phyloP scores from a whole-genome alignment of 2,888 invertebrate genomes.

The Electrophaes corylata region DNA sequence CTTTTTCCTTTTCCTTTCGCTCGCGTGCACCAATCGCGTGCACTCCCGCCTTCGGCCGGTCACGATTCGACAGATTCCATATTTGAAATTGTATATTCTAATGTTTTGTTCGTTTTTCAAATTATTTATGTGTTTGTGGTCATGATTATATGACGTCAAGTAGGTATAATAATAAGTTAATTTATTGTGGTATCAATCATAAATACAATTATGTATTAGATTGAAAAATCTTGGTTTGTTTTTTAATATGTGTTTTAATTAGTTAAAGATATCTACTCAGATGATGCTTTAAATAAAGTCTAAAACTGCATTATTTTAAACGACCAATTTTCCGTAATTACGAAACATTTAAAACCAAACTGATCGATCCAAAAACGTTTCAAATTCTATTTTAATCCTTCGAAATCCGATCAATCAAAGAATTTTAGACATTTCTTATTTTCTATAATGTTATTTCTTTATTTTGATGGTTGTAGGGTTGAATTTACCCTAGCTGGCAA shows the following conservation, averaged over 20 bases:
- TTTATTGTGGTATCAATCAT: too few species aligned
- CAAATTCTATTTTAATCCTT: constrained; percentile 29
- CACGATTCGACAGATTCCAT: constrained; percentile 71
- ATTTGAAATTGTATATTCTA: constrained; percentile 60
- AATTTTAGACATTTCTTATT: constrained; percentile 28
- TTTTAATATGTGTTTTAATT: too few species aligned
- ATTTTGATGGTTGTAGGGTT: constrained; percentile 3
- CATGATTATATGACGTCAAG: constrained; percentile 18
- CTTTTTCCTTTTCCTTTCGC: constrained; percentile 31
- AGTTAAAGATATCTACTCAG: too few species aligned
- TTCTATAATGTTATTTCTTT: too few species aligned
- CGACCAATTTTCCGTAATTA: constrained; percentile 22
- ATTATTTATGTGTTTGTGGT: constrained; percentile 27
- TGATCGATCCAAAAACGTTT: constrained; percentile 11
- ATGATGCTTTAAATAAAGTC: not conserved
- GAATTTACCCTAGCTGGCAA: not conserved
- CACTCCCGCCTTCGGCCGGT: constrained; percentile 58
- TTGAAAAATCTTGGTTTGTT: too few species aligned
- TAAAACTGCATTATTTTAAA: not conserved
- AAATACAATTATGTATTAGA: too few species aligned
- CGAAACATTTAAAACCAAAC: constrained; percentile 31
- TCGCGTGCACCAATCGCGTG: constrained; percentile 60
- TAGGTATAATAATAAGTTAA: too few species aligned
- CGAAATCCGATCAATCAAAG: constrained; percentile 46
- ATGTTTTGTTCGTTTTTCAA: constrained; percentile 27